Percentiles rank a stretch among this genome's conserved stretches.
Conservation (phyloP, 2,888 invertebrate genomes). For the Cristatella mucedo region DNA sequence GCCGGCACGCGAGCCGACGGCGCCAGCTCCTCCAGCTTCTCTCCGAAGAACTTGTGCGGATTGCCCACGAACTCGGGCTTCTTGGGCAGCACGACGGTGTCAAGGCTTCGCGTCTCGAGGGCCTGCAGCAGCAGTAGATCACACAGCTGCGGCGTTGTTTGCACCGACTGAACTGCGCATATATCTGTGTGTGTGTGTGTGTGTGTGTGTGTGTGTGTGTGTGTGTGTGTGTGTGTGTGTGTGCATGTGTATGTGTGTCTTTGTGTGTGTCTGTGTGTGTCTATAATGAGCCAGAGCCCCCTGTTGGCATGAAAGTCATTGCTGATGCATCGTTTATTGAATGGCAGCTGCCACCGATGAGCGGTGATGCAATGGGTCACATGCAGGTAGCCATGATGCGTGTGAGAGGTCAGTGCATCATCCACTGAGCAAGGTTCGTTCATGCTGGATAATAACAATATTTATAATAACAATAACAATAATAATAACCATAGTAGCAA, state of each 20-base stretch:
- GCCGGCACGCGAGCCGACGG: constrained; percentile 17
- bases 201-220: neutral
- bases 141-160: neutral
- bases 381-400: too few relatives aligned
- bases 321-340: too few relatives aligned
- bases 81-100: constrained; percentile 17
- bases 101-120: constrained; percentile 21
- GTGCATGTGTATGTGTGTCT: too few relatives aligned
- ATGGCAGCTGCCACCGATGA: too few relatives aligned
- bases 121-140: constrained; percentile 17
- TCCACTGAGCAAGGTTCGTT: too few relatives aligned
- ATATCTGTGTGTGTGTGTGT: neutral
- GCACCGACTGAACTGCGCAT: neutral
- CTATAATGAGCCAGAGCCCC: too few relatives aligned
- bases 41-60: constrained; percentile 27
- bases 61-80: constrained; percentile 25
- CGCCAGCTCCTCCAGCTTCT: constrained; percentile 14
- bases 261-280: constrained; percentile 7
- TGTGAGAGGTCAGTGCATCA: too few relatives aligned
- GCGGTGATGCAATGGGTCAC: too few relatives aligned
- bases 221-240: constrained; percentile 3
- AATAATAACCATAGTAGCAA: too few relatives aligned
- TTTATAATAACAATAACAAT: too few relatives aligned
- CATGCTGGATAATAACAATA: too few relatives aligned
- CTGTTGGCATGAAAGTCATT: too few relatives aligned